Conservation (phyloP, 2,888 invertebrate genomes). For the Cephus rjabovi region DNA sequence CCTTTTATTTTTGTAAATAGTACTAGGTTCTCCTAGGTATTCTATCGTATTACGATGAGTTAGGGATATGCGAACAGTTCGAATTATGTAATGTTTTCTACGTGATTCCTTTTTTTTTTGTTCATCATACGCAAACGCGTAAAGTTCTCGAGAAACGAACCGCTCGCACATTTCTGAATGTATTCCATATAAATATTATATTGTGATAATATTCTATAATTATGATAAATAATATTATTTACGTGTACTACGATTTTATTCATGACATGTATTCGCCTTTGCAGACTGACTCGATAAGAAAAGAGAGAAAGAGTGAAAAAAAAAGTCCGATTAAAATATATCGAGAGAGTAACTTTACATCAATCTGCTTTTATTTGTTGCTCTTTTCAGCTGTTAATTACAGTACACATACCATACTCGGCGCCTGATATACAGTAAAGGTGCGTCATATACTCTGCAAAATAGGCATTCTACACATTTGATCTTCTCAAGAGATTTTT, state of each 20-base stretch:
- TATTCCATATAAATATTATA: slow-evolving; percentile 59
- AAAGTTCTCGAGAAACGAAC: neutral
- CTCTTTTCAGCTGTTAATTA: neutral
- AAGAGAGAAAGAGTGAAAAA: slow-evolving; percentile 4
- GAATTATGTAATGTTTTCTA: neutral
- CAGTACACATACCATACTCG: slow-evolving; percentile 1
- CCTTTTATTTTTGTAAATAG: slow-evolving; percentile 2
- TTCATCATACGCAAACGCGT: neutral
- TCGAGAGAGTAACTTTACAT: slow-evolving; percentile 4
- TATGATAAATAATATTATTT: slow-evolving; percentile 34
- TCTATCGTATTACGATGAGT: slow-evolving; percentile 4
- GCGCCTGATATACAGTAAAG: slow-evolving; percentile 20
- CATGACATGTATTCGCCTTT: slow-evolving; percentile 27
- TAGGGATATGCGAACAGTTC: neutral
- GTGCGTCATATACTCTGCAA: slow-evolving; percentile 51
- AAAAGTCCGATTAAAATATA: slow-evolving; percentile 3
- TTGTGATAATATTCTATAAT: slow-evolving; percentile 60
- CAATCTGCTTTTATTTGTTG: slow-evolving; percentile 4
- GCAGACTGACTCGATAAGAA: slow-evolving; percentile 23
- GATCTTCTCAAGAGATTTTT: slow-evolving; percentile 22
- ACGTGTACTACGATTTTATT: slow-evolving; percentile 27
- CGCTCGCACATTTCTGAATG: slow-evolving; percentile 38
- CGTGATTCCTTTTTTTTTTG: neutral
- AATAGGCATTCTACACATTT: slow-evolving; percentile 43
- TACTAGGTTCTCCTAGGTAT: slow-evolving; percentile 1